Evolutionary conservation across 2,888 invertebrate species (phyloP).

Genomic region (Pachycephus smyrnensis): DNA sequence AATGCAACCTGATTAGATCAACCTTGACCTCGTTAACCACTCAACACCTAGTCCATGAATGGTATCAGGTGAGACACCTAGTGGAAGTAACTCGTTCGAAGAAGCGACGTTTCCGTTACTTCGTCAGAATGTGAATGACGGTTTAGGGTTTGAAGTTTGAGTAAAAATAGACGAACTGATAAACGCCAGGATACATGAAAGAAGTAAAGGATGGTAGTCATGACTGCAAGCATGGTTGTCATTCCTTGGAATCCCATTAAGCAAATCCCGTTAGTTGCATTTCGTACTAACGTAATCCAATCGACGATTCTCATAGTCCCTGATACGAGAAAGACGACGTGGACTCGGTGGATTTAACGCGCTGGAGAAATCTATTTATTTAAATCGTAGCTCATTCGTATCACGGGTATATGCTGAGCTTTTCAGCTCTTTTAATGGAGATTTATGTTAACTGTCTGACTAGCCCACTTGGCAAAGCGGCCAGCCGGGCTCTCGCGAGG

Average conservation of each 20-base stretch:
- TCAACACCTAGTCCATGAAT: constrained; percentile 34
- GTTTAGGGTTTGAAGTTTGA: not conserved
- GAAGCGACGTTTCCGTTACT: not conserved
- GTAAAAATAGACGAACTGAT: too few relatives aligned
- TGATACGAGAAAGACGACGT: not conserved
- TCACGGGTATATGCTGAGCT: constrained; percentile 16
- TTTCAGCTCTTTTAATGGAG: constrained; percentile 42
- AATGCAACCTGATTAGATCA: constrained; percentile 34
- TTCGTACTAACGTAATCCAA: not conserved
- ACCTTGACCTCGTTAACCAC: constrained; percentile 41
- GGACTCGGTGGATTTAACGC: not conserved
- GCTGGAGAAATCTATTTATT: constrained; percentile 39
- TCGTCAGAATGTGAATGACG: not conserved
- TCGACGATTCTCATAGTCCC: not conserved
- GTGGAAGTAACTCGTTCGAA: not conserved
- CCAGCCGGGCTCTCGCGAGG: constrained; percentile 19
- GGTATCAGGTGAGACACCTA: not conserved
- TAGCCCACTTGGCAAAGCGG: constrained; percentile 35
- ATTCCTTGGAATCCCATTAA: not conserved
- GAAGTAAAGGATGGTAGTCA: not conserved
- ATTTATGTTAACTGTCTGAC: constrained; percentile 41
- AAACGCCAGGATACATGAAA: not conserved
- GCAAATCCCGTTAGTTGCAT: not conserved
- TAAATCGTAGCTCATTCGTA: constrained; percentile 46
- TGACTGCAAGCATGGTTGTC: not conserved